A percentile compares a stretch with the other conserved stretches of the same genome.
phyloP scores from a whole-genome alignment of 1,140 invertebrate species.

The Holotrichia oblita region DNA sequence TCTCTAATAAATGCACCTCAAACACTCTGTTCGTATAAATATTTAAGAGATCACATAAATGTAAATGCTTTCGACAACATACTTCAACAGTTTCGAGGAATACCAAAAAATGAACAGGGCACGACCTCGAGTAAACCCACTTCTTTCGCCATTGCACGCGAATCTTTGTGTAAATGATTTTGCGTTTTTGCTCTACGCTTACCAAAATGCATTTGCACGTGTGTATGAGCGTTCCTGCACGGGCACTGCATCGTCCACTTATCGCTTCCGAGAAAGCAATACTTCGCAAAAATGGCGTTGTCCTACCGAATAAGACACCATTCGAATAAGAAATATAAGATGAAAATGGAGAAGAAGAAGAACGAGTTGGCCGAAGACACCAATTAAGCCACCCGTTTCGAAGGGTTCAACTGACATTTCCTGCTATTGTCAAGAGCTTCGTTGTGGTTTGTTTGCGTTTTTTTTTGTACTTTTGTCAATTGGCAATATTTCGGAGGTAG shows the following conservation, averaged over 20 bases:
- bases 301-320: conserved; percentile 17
- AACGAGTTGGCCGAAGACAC: conserved; percentile 1
- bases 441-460: neutral
- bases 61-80: neutral
- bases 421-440: neutral
- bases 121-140: conserved; percentile 14
- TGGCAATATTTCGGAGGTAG: neutral
- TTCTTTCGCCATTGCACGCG: neutral
- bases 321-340: conserved; percentile 24
- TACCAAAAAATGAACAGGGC: neutral
- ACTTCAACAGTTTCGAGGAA: neutral
- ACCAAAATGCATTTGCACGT: neutral
- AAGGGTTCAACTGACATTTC: conserved; percentile 2
- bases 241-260: neutral
- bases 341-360: neutral
- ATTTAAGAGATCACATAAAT: neutral
- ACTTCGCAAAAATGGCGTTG: conserved; percentile 1
- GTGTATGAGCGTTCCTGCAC: neutral
- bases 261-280: conserved; percentile 22
- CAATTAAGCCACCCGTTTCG: conserved; percentile 17
- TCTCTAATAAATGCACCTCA: too few species aligned
- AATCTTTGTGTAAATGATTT: conserved; percentile 18
- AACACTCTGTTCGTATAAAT: neutral
- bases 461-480: neutral
- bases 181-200: neutral